These are phyloP conservation scores for Oryzias celebensis DNA, from an alignment of 2,113 vertebrate species.

Conservation along the genomic window DNA sequence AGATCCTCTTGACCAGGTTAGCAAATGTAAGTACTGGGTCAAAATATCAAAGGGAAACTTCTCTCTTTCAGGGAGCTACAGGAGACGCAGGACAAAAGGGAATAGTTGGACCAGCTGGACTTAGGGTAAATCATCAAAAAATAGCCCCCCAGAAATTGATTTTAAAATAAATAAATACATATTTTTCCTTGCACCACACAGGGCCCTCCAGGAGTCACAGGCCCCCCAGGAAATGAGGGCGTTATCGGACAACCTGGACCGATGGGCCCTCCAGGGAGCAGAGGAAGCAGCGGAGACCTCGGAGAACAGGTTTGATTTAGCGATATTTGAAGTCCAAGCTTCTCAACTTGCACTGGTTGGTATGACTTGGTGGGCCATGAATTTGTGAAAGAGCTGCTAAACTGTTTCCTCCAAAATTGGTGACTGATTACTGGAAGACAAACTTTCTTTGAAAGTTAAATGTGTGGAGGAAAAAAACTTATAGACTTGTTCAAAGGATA, in stretches of 20 bases:
- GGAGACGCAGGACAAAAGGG: constrained; percentile 88
- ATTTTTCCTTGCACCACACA: constrained; percentile 41
- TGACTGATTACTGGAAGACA: no score
- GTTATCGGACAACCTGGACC: constrained; percentile 85
- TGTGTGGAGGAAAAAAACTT: no score
- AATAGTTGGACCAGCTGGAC: constrained; percentile 90
- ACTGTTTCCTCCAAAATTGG: no score
- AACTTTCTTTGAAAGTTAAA: no score
- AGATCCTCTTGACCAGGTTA: no score
- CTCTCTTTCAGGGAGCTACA: constrained; percentile 82
- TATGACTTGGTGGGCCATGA: no score
- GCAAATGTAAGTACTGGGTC: no score
- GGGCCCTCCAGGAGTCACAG: constrained; percentile 91
- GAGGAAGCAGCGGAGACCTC: constrained; percentile 87
- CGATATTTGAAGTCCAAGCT: no score
- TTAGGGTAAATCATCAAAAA: constrained; percentile 75
- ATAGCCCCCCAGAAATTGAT: background rate
- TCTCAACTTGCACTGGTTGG: no score
- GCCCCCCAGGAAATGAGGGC: constrained; percentile 94
- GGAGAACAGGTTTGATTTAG: constrained; percentile 85
- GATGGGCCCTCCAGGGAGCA: constrained; percentile 87
- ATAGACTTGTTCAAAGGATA: no score
- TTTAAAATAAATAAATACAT: background rate
- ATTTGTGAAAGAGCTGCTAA: no score
- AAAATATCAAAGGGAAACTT: background rate